Conservation (phyloP, 2,888 invertebrate species). For the Harpalus rufipes region DNA sequence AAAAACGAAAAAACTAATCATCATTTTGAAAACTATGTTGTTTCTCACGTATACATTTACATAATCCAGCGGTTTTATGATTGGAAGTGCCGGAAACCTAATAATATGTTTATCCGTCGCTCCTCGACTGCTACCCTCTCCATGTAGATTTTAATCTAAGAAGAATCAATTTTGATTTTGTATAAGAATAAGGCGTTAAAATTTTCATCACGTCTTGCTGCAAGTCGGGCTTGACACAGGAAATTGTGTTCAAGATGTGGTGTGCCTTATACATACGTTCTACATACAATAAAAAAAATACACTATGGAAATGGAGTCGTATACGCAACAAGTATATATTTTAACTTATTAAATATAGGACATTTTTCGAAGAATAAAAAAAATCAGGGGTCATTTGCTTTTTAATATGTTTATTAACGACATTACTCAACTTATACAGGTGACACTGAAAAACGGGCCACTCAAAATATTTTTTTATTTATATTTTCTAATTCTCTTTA, state of each 20-base stretch:
- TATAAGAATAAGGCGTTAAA: slow-evolving; percentile 73
- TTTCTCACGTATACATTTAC: slow-evolving; percentile 48
- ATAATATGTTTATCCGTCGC: slow-evolving; percentile 75
- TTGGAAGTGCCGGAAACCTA: slow-evolving; percentile 60
- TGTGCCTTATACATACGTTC: slow-evolving; percentile 21
- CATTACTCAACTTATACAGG: too few relatives aligned
- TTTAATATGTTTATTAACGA: too few relatives aligned
- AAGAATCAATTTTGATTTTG: slow-evolving; percentile 78
- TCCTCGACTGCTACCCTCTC: slow-evolving; percentile 70
- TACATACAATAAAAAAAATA: slow-evolving; percentile 8
- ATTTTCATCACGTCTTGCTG: slow-evolving; percentile 74
- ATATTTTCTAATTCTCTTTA: too few relatives aligned
- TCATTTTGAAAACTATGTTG: not conserved
- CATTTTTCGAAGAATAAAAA: too few relatives aligned
- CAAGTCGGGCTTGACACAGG: slow-evolving; percentile 58
- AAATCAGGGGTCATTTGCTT: too few relatives aligned
- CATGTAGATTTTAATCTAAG: slow-evolving; percentile 75
- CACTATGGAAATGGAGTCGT: not conserved
- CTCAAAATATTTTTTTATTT: too few relatives aligned
- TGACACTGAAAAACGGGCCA: too few relatives aligned
- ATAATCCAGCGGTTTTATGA: slow-evolving; percentile 59
- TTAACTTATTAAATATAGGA: too few relatives aligned
- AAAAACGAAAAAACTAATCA: not conserved
- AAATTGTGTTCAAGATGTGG: slow-evolving; percentile 55
- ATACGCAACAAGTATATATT: not conserved